These are phyloP conservation scores for Zaprionus ornatus DNA, from an alignment of 1,140 invertebrate genomes.

Conservation along the genomic window DNA sequence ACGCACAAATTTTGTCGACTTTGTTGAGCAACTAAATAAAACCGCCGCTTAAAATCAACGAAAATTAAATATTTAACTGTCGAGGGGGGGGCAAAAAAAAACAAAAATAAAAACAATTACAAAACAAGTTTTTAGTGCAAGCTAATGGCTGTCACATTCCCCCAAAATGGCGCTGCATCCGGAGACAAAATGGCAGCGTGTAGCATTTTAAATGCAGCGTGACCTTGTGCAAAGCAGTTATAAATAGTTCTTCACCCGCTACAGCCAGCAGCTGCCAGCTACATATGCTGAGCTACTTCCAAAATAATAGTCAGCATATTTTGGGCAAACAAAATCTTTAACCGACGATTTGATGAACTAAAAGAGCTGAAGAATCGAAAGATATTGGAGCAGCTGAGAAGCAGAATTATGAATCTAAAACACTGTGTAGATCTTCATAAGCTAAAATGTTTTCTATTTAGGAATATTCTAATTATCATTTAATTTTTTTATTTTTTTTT, in stretches of 20 bases:
- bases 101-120: constrained; percentile 5
- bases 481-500: too few species aligned
- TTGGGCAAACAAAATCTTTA: background rate
- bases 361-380: background rate
- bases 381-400: too few species aligned
- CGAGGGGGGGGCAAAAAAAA: too few species aligned
- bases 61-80: constrained; percentile 24
- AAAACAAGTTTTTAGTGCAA: constrained; percentile 27
- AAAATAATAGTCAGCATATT: constrained; percentile 22
- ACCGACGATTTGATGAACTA: background rate
- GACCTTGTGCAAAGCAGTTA: constrained; percentile 54
- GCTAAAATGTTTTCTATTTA: too few species aligned
- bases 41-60: background rate
- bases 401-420: too few species aligned
- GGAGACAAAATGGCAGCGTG: constrained; percentile 18
- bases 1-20: constrained; percentile 6
- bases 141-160: constrained; percentile 41
- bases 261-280: constrained; percentile 40
- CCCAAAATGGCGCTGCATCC: constrained; percentile 20
- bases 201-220: constrained; percentile 26
- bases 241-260: constrained; percentile 49
- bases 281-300: constrained; percentile 42
- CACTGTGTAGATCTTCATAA: too few species aligned
- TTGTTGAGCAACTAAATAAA: constrained; percentile 7
- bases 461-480: too few species aligned